Percentiles rank a stretch among this genome's conserved stretches.
Evolutionary conservation across 2,113 vertebrate species (phyloP).

Genomic region (Pantherophis guttatus): DNA sequence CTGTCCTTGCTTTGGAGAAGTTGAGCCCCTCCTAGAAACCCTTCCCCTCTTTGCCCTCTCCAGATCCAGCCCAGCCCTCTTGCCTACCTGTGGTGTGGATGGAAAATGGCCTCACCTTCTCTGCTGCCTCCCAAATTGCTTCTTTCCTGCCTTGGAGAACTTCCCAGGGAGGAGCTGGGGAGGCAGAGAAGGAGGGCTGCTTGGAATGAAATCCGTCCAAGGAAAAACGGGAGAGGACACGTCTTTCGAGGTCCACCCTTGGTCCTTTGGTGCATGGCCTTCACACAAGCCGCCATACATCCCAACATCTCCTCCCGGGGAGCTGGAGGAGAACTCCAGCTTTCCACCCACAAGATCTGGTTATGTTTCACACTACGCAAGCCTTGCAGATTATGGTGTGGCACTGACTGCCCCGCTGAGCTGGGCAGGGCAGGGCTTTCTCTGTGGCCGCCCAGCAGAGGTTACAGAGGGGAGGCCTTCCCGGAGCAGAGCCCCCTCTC

Average conservation of each 20-base stretch:
- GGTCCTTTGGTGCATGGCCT: neutral
- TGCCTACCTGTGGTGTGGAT: neutral
- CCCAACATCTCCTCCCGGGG: too few relatives aligned
- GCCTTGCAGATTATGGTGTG: neutral
- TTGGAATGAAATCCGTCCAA: neutral
- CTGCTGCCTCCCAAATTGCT: too few relatives aligned
- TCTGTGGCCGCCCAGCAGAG: neutral
- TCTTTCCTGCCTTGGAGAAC: neutral
- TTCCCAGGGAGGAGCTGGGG: neutral
- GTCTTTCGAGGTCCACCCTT: too few relatives aligned
- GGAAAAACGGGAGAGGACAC: too few relatives aligned
- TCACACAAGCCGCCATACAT: too few relatives aligned
- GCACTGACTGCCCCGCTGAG: neutral
- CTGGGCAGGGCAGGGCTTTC: neutral
- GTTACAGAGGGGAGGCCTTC: neutral
- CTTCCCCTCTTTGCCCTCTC: neutral
- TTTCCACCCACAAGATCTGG: neutral
- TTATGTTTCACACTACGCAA: neutral
- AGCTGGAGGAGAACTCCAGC: neutral
- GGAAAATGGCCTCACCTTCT: neutral
- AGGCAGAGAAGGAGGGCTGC: neutral
- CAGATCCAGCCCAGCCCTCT: conserved; percentile 48
- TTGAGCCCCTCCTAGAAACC: neutral
- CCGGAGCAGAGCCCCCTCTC: neutral
- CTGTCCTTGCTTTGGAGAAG: neutral